A percentile compares a stretch with the other conserved stretches of the same genome.
These are phyloP conservation scores for Athripsodes cinereus DNA, from an alignment of 2,888 invertebrate species.

Conservation along the genomic window DNA sequence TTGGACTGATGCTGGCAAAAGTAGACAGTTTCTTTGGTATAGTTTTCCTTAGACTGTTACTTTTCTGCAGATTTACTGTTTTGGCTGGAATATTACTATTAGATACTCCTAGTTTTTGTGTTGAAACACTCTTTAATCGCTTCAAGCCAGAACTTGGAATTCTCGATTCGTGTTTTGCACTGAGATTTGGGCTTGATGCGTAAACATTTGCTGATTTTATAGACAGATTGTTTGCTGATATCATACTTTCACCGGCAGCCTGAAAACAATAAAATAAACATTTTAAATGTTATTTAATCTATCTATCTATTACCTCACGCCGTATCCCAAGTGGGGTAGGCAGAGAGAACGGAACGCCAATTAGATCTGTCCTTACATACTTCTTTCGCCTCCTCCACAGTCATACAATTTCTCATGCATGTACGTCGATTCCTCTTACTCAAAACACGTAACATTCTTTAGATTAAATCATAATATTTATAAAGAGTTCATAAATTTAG, in stretches of 20 bases:
- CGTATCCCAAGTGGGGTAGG: too few species aligned
- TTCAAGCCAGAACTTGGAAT: slow-evolving; percentile 2
- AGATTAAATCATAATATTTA: too few species aligned
- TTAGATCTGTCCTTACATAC: too few species aligned
- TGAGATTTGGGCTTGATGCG: slow-evolving; percentile 25
- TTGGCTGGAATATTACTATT: slow-evolving; percentile 1
- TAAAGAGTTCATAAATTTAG: too few species aligned
- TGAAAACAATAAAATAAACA: background rate
- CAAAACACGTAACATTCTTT: too few species aligned
- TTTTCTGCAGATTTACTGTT: slow-evolving; percentile 2
- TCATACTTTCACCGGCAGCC: background rate
- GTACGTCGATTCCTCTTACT: too few species aligned
- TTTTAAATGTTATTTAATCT: too few species aligned
- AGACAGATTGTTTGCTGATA: slow-evolving; percentile 13
- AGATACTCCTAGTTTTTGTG: slow-evolving; percentile 6
- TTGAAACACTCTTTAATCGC: slow-evolving; percentile 8
- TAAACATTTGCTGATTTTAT: slow-evolving; percentile 16
- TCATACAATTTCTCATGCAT: too few species aligned
- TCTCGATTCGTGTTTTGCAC: slow-evolving; percentile 8
- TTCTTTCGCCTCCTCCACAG: too few species aligned
- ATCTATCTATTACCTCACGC: too few species aligned
- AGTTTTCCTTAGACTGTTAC: slow-evolving; percentile 13
- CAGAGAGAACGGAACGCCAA: too few species aligned
- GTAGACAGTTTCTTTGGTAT: slow-evolving; percentile 17
- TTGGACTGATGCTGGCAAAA: slow-evolving; percentile 18